A percentile compares a stretch with the other conserved stretches of the same genome.
These are phyloP conservation scores for Eublepharis macularius DNA, from an alignment of 2,113 vertebrate genomes.

Conservation along the genomic window DNA sequence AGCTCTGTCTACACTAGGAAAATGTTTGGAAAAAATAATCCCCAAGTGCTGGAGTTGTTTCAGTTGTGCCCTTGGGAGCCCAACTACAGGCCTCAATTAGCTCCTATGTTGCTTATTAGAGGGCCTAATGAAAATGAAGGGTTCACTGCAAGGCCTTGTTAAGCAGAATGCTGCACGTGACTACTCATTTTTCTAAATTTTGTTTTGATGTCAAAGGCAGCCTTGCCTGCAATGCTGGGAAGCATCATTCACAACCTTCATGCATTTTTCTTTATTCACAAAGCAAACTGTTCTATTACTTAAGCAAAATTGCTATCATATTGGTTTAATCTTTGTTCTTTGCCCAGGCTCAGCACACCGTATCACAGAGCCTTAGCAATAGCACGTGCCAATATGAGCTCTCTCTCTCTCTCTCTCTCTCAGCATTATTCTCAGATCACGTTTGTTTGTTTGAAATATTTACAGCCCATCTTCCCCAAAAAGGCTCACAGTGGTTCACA, in stretches of 20 bases:
- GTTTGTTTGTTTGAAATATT: no score
- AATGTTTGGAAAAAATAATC: constrained; percentile 9
- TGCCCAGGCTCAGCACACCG: not conserved
- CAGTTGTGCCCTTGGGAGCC: not conserved
- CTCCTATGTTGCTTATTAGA: not conserved
- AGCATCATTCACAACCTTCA: not conserved
- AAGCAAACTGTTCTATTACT: not conserved
- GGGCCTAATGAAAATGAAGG: constrained; percentile 3
- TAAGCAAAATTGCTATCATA: not conserved
- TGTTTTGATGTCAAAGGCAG: not conserved
- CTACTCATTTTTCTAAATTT: not conserved
- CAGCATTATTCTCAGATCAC: no score
- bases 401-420: not conserved
- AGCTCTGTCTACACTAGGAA: constrained; percentile 28
- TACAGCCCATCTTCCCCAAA: no score
- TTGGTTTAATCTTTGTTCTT: not conserved
- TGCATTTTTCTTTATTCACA: not conserved
- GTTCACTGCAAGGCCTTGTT: not conserved
- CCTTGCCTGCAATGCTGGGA: not conserved
- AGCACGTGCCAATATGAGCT: not conserved
- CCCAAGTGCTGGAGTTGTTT: not conserved
- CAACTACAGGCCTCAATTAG: not conserved
- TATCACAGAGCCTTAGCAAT: not conserved
- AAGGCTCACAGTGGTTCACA: no score
- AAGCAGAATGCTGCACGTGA: not conserved